Evolutionary conservation across 2,113 vertebrate genomes (phyloP).

Genomic region (Pelodiscus sinensis): DNA sequence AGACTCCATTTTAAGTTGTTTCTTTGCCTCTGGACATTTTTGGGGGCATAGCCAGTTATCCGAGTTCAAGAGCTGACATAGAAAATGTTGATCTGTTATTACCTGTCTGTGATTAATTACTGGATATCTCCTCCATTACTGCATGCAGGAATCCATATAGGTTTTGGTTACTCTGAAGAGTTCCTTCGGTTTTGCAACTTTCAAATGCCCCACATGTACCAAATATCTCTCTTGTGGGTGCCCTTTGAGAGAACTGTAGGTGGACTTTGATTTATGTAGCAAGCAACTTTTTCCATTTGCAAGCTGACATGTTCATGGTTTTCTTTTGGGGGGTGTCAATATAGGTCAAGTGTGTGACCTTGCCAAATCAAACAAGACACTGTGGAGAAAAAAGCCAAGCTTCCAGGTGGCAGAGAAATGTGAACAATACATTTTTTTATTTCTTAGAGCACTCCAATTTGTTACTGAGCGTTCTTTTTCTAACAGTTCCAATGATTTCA

Average conservation of each 20-base stretch:
- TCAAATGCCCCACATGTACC: neutral
- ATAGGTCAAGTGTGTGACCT: neutral
- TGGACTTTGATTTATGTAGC: neutral
- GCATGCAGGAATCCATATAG: neutral
- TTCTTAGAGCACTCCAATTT: neutral
- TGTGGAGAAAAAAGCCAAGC: neutral
- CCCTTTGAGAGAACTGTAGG: neutral
- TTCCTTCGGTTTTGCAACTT: neutral
- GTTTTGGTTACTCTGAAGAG: neutral
- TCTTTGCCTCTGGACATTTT: neutral
- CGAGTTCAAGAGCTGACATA: neutral
- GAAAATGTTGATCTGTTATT: neutral
- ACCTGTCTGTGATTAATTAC: neutral
- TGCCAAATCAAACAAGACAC: neutral
- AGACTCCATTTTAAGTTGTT: neutral
- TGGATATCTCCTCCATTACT: neutral
- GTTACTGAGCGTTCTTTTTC: neutral
- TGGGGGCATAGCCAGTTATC: neutral
- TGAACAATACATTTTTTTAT: neutral
- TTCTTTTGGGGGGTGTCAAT: neutral
- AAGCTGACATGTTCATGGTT: neutral
- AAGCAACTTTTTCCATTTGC: neutral
- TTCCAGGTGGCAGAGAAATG: neutral
- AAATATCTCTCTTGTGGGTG: neutral
- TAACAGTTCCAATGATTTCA: rapidly evolving